Conservation (phyloP, 2,113 vertebrate genomes). For the Centropus unirufus region DNA sequence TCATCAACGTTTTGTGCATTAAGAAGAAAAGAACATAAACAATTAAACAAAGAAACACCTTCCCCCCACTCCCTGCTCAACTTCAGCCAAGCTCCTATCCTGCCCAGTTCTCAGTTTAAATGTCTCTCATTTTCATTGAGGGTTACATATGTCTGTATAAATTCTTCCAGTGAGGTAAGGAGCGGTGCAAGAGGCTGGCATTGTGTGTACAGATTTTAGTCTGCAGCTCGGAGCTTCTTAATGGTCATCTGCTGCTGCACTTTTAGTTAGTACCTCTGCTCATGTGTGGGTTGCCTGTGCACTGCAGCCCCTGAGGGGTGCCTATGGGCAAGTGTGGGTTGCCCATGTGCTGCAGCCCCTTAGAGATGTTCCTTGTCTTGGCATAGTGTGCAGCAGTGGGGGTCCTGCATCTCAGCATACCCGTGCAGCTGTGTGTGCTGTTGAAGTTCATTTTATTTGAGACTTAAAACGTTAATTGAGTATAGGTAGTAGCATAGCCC, state of each 20-base stretch:
- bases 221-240: neutral
- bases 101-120: neutral
- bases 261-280: neutral
- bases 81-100: neutral
- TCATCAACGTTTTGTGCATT: neutral
- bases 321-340: no score
- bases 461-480: neutral
- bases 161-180: neutral
- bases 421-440: neutral
- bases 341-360: neutral
- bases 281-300: no score
- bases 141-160: neutral
- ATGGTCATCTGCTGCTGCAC: neutral
- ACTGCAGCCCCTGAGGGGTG: neutral
- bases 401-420: neutral
- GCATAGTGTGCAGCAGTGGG: no score
- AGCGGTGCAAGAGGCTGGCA: neutral
- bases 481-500: neutral
- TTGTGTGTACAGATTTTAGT: neutral
- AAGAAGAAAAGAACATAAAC: neutral
- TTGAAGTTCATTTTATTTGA: neutral
- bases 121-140: neutral
- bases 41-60: neutral
- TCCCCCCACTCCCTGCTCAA: neutral
- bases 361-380: neutral